Evolutionary conservation across 2,113 vertebrate genomes (phyloP), one percentile per base, ranked within the genome.

Genomic region (Cinclus mexicanus): DNA sequence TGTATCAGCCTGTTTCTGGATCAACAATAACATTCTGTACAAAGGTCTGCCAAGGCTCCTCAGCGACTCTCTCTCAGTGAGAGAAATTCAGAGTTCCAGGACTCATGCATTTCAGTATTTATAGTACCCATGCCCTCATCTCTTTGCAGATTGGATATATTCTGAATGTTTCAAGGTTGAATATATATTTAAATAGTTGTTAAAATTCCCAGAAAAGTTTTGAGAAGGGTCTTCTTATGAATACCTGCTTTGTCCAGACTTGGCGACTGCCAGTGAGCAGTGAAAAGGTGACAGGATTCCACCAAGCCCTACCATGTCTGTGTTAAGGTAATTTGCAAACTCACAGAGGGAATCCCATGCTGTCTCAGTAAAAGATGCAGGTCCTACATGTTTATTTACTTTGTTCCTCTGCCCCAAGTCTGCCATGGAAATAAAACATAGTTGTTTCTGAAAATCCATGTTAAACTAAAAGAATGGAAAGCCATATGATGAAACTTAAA

Each of bases 301-400:
- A 18, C 24, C 39, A 63, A 61, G 4, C 8, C 57, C 28, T 41
- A 4, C 24, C 37, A 33, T 1, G 2, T 8, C 1, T 68, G 0
- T 24, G 6, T 42, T 50, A 26, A 64, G 8, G 20, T 59, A 4
- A 52, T 8, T 52, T 33, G 12, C 29, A 59, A 0, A 2, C 2
- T 68, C 19, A 71, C 13, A 82, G 84, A 22, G 8, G 85, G 31
- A 64, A 76, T 69, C 9, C 31, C 10, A 8, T 0, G 0, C 4
- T 4, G 6, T 44, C 39, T 59, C 57, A 33, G 14, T 16, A 52
- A 42, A 65, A 50, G 3, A 42, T 53, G 23, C 25, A 65, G 9
- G 19, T 65, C 29, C 11, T 35, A 24, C 7, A 15, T 8, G 3
- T 47, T 35, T 25, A 29, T 76, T 47, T 7, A 50, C 12, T 69